phyloP scores from a whole-genome alignment of 2,888 invertebrate species.

The Baccha elongata region DNA sequence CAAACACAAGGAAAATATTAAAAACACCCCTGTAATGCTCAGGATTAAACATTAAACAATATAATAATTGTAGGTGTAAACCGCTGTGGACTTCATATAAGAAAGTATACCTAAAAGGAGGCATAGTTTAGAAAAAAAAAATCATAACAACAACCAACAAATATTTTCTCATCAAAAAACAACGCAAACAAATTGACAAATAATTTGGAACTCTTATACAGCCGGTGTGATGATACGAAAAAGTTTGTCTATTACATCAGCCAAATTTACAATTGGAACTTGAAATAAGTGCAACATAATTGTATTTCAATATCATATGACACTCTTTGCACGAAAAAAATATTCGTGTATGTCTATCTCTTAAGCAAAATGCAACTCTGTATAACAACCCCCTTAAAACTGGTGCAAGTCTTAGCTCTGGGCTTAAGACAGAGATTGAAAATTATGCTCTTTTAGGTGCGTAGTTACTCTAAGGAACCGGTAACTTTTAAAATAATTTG shows the following conservation, averaged over 20 bases:
- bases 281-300: neutral
- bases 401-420: neutral
- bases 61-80: too few relatives aligned
- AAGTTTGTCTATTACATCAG: conserved; percentile 21
- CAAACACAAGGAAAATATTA: too few relatives aligned
- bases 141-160: too few relatives aligned
- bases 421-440: too few relatives aligned
- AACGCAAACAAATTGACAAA: neutral
- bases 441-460: too few relatives aligned
- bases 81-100: too few relatives aligned
- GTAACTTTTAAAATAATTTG: neutral
- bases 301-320: conserved; percentile 2
- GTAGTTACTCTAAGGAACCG: conserved; percentile 8
- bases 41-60: too few relatives aligned
- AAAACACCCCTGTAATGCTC: too few relatives aligned
- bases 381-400: neutral
- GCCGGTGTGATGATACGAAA: neutral
- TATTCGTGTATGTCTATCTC: too few relatives aligned
- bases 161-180: too few relatives aligned
- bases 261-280: conserved; percentile 6
- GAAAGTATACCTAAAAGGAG: too few relatives aligned
- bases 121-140: too few relatives aligned
- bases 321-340: conserved; percentile 19
- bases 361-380: neutral
- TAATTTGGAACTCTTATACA: neutral